Evolutionary conservation across 2,797 vertebrate genomes (phyloP), one percentile per base, ranked within the genome.

Genomic region (Pogoniulus pusillus): DNA sequence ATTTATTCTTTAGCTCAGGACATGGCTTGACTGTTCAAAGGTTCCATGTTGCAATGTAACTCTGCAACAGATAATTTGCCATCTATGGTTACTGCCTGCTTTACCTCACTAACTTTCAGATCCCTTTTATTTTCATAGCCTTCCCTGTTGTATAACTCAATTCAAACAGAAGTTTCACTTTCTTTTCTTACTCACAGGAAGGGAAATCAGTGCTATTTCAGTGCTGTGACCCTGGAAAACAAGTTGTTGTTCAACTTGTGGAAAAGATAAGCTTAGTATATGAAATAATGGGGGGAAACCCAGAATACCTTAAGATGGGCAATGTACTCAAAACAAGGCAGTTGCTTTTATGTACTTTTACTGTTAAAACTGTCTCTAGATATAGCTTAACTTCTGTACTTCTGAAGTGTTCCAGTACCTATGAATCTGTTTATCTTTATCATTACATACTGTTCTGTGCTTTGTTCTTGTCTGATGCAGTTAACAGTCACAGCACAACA

Each of bases 391-490:
- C 55, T 78, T 91, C 59, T 72, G 34, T 84, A 74, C 69, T 90
- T 94, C 53, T 85, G 63, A 85, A 92, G 71, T 45, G 71, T 72
- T 62, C 83, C 64, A 54, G 54, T 51, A 87, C 60, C 82, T 89
- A 41, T 15, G 53, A 81, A 72, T 68, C 59, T 82, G 35, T 15
- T 57, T 80, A 85, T 51, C 63, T 85, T 83, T 87, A 85, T 76
- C 69, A 62, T 64, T 75, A 89, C 87, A 85, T 64, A 35, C 66
- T 88, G 81, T 89, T 91, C 66, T 85, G 49, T 57, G 73, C 82
- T 85, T 87, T 89, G 90, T 78, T 96, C 86, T 93, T 77, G 43
- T 78, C 59, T 90, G 91, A 93, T 85, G 70, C 73, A 75, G 76
- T 72, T 93, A 93, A 87, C 53, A 94, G 41, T 62, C 76, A 82